Base-by-base conservation (phyloP, 2,888 invertebrate genomes). In the Sipunculus nudus region DNA sequence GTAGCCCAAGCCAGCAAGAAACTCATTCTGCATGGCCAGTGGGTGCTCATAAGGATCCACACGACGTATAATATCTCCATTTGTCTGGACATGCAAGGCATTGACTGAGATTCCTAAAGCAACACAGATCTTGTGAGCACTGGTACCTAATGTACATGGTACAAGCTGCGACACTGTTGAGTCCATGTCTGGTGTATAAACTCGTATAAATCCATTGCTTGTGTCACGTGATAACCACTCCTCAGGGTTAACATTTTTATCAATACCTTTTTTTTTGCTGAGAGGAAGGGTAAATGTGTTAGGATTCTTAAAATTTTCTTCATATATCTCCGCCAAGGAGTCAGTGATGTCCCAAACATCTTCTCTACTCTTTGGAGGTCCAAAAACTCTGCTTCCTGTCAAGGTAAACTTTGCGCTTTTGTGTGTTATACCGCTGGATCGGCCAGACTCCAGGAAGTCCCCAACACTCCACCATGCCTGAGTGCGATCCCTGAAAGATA, bases 11-110 rank as follows among this genome's bases (percentile, higher is more conserved):
- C 73, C 75, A 29, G 75, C 67, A 41, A 84, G 74, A 67, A 79
- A 82, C 56, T 84, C 83, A 69, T 84, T 84, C 75, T 85, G 84
- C 47, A 85, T 70, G 3, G 76, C 78, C 60, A 85, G 70, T 0
- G 85, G 85, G 67, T 79, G 76, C 46, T 84, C 84, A 66, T 78
- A 78, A 0, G 79, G 75, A 45, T 83, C 81, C 62, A 84, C 71
- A 21, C 84, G 67, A 10, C 78, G 70, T 48, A 83, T 79, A 21
- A 79, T 74, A 63, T 84, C 83, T 0, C 84, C 84, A 63, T 81
- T 80, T 38, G 78, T 68, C 67, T 84, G 83, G 13, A 84, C 75
- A 64, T 84, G 82, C 53, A 84, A 69, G 0, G 79, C 74, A 62
- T 81, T 82, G 19, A 75, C 71, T 0, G 78, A 75, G 52, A 80